Base-by-base conservation (phyloP, 1,140 invertebrate genomes). In the Drosophila watanabei region DNA sequence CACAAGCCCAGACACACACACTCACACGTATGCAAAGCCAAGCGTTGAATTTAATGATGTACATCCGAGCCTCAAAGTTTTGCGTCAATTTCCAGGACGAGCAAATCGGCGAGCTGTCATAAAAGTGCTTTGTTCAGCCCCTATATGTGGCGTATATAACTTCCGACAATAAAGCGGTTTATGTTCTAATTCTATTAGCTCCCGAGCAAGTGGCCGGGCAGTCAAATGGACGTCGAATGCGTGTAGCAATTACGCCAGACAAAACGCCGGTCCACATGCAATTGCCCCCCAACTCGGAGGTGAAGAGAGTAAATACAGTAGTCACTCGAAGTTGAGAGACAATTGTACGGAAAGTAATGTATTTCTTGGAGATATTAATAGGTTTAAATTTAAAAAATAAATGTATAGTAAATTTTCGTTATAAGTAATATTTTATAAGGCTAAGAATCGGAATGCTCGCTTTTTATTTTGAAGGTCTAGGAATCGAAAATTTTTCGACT, bases 101-200 rank as follows among this genome's bases (percentile, higher is more conserved):
- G 54, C 73, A 79, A 88, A 84, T 63, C 86, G 86, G 78, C 63
- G 65, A 51, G 54, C 72, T 89, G 85, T 85, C 85, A 85, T 88
- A 88, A 89, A 86, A 88, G 62, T 63, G 81, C 78, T 48, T 49
- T 45, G 62, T 63, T 64, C 28, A 35, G 46, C 46, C 54, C 18
- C 52, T 68, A 24, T 28, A 41, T 60, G 51, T 68, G 58, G 51
- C 63, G 49, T 51, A 57, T 51, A 60, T 59, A 51, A 61, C 61
- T 65, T 71, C 80, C 56, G 80, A 72, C 81, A 81, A 88, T 89
- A 85, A 88, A 88, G 85, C 78, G 81, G 85, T 88, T 88, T 88
- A 88, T 88, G 81, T 63, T 85, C 85, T 89, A 88, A 88, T 88
- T 88, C 85, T 88, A 88, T 88, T 88, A 88, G 85, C 73, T 68